Conservation (phyloP, 2,797 vertebrate genomes). For the Phrynocephalus guinanensis region DNA sequence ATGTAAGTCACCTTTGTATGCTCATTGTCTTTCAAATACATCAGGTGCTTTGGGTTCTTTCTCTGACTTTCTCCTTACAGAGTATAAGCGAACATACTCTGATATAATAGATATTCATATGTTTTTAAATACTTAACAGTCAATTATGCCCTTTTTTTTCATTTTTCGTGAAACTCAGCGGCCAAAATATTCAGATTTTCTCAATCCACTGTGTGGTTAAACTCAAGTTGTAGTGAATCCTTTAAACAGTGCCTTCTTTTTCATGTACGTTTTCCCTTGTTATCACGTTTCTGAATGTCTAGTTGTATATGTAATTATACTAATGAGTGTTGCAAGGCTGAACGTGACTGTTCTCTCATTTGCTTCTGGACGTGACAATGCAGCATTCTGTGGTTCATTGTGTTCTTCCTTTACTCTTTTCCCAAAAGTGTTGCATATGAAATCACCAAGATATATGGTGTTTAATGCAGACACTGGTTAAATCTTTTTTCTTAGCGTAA, state of each 20-base stretch:
- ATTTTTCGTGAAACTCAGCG: no score
- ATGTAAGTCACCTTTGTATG: no score
- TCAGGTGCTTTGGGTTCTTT: no score
- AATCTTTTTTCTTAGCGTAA: no score
- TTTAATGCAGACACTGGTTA: background rate
- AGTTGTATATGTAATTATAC: constrained; percentile 5
- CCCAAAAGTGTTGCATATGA: background rate
- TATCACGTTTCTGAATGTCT: background rate
- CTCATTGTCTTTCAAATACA: no score
- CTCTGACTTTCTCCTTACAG: no score
- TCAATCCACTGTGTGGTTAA: background rate
- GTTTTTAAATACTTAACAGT: no score
- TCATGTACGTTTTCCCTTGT: background rate
- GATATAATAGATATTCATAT: no score
- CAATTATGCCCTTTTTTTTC: background rate
- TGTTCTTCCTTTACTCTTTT: background rate
- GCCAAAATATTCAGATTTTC: background rate
- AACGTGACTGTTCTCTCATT: constrained; percentile 15
- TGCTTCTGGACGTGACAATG: constrained; percentile 14
- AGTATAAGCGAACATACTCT: no score
- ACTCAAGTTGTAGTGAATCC: background rate
- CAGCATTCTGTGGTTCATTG: background rate
- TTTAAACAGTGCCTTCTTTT: background rate
- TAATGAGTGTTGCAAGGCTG: background rate
- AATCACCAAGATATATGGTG: background rate